Base-by-base conservation (phyloP, 1,140 invertebrate species). In the Leptopilina boulardi region DNA sequence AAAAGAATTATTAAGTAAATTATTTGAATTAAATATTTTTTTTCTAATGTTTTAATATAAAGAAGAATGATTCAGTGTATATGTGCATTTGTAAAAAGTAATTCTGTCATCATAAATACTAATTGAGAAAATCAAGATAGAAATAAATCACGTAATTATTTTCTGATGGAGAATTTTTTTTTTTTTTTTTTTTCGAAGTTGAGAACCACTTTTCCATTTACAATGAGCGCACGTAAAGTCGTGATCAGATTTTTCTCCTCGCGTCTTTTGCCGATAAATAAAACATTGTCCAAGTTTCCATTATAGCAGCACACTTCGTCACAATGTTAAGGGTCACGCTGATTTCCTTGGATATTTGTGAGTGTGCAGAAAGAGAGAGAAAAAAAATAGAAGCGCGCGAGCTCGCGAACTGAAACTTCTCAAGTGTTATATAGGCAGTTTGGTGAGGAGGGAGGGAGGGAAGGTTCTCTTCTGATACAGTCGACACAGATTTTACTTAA, bases 401-500 rank as follows among this genome's bases (percentile, higher is more conserved):
- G 56, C 56, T 66, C 56, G 26, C 23, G 56, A 9, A 66, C 56
- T 26, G 59, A 30, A 30, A 30, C 59, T 26, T 30, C 59, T 30
- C 13, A 30, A 66, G 59, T 66, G 59, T 38, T 8, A 38, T n/a
- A n/a, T n/a, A n/a, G n/a, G n/a, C n/a, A n/a, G n/a, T n/a, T n/a
- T n/a, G n/a, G 34, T 9, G 34, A 9, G 5, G 34, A 38, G 5
- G 34, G 5, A 9, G 8, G 34, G 5, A 15, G 21, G 21, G 59
- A 15, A 30, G 26, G 59, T 19, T 23, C 23, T 56, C 54, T 30
- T 66, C 59, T n/a, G 59, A 66, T 66, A 51, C 47, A 30, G 59
- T n/a, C 59, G 59, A 66, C 59, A 66, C 59, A 66, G 59, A 66
- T 66, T 66, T 66, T 66, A 66, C 59, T 66, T 51, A 66, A 66